phyloP scores from a whole-genome alignment of 2,113 vertebrate species.

The Acrocephalus kingi region DNA sequence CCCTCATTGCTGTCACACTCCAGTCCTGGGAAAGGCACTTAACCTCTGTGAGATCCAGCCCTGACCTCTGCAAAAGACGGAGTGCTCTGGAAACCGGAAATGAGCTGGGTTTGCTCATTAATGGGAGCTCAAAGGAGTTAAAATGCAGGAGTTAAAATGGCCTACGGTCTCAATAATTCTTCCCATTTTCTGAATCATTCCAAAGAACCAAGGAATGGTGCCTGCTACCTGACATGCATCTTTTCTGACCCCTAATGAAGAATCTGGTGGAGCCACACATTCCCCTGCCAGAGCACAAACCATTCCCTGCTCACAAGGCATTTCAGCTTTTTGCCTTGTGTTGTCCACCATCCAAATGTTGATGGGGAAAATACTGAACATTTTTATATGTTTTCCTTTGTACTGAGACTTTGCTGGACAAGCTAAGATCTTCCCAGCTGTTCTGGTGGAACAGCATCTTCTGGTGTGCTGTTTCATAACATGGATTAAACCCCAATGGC shows the following conservation, averaged over 20 bases:
- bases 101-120: not conserved
- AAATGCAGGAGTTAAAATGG: not conserved
- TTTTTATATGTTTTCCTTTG: not conserved
- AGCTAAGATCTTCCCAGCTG: not conserved
- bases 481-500: not conserved
- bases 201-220: not conserved
- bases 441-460: not conserved
- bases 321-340: not conserved
- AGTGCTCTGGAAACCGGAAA: not conserved
- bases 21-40: slow-evolving; percentile 49
- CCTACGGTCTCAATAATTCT: rapidly evolving
- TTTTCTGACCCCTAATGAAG: not conserved
- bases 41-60: not conserved
- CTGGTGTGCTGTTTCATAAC: not conserved
- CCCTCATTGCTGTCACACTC: not conserved
- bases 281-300: rapidly evolving
- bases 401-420: not conserved
- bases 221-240: not conserved
- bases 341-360: not conserved
- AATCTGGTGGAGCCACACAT: rapidly evolving
- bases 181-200: not conserved
- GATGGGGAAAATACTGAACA: not conserved
- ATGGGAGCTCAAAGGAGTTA: not conserved
- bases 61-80: slow-evolving; percentile 24
- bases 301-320: not conserved